Percentiles rank a stretch among this genome's conserved stretches.
Evolutionary conservation across 2,888 invertebrate species (phyloP).

Genomic region (Thysanoteuthis rhombus): DNA sequence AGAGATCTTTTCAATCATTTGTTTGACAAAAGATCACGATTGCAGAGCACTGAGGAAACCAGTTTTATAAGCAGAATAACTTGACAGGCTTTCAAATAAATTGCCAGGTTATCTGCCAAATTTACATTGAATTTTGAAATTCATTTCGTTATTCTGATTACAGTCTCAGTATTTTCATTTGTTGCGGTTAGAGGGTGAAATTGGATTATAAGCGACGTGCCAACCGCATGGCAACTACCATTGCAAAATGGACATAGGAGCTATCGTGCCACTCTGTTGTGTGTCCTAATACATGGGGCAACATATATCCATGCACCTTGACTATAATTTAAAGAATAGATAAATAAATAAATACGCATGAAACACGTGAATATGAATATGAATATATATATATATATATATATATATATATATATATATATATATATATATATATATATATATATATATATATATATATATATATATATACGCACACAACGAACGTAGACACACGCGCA

Average conservation of each 20-base stretch:
- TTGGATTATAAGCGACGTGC: not conserved
- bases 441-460: not conserved
- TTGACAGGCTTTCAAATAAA: too few species aligned
- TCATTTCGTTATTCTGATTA: too few species aligned
- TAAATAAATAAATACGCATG: too few species aligned
- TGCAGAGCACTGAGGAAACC: too few species aligned
- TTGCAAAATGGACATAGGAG: not conserved
- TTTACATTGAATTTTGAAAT: too few species aligned
- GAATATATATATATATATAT: not conserved
- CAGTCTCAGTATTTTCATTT: too few species aligned
- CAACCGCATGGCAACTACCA: not conserved
- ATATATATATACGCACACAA: not conserved
- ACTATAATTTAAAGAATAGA: not conserved
- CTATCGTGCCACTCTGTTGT: not conserved
- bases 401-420: not conserved
- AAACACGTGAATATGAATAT: not conserved
- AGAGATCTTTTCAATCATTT: too few species aligned
- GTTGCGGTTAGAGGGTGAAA: not conserved
- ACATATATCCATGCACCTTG: not conserved
- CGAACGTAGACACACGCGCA: too few species aligned
- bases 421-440: too few species aligned
- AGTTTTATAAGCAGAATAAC: too few species aligned
- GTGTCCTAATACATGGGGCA: not conserved
- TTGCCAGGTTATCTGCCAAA: too few species aligned
- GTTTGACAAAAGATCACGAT: too few species aligned